Evolutionary conservation across 92 coral and sea anemone species (phyloP).

Genomic region (Plumapathes pennacea): DNA sequence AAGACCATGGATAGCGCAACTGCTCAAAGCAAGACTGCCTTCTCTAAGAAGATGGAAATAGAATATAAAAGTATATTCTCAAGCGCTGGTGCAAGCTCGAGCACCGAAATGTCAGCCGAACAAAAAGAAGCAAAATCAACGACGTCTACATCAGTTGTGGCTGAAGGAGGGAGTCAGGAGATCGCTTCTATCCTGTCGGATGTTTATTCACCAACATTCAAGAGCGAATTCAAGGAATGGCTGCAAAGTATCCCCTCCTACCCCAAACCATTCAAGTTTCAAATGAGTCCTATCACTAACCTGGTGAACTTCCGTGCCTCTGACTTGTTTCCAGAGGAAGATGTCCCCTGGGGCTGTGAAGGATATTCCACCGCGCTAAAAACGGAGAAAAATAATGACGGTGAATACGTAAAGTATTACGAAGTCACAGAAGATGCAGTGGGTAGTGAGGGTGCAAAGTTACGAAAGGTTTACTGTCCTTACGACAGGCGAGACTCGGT

Average conservation of each 20-base stretch:
- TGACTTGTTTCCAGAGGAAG: slow-evolving; percentile 43
- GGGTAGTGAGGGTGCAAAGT: neutral
- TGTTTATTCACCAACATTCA: slow-evolving; percentile 19
- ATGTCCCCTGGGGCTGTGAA: slow-evolving; percentile 51
- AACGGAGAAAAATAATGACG: slow-evolving; percentile 13
- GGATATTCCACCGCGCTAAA: slow-evolving; percentile 6
- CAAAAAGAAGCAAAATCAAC: slow-evolving; percentile 3
- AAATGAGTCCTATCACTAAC: slow-evolving; percentile 8
- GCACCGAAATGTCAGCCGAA: neutral
- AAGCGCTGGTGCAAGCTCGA: slow-evolving; percentile 28
- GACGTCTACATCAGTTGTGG: slow-evolving; percentile 23
- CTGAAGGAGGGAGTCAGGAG: slow-evolving; percentile 18
- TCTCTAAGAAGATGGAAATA: slow-evolving; percentile 26
- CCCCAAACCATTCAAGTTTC: slow-evolving; percentile 51
- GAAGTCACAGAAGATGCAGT: neutral
- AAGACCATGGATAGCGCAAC: slow-evolving; percentile 16
- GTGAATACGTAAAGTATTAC: neutral
- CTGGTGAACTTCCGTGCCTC: slow-evolving; percentile 23
- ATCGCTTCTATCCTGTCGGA: slow-evolving; percentile 22
- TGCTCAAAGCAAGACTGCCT: slow-evolving; percentile 3
- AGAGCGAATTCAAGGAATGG: slow-evolving; percentile 30
- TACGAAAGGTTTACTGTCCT: slow-evolving; percentile 1
- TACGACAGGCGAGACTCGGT: slow-evolving; percentile 12
- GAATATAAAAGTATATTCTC: slow-evolving; percentile 29
- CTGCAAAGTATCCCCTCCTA: slow-evolving; percentile 24